These are phyloP conservation scores for Procapra przewalskii DNA, from an alignment of 2,113 vertebrate genomes.

Conservation along the genomic window DNA sequence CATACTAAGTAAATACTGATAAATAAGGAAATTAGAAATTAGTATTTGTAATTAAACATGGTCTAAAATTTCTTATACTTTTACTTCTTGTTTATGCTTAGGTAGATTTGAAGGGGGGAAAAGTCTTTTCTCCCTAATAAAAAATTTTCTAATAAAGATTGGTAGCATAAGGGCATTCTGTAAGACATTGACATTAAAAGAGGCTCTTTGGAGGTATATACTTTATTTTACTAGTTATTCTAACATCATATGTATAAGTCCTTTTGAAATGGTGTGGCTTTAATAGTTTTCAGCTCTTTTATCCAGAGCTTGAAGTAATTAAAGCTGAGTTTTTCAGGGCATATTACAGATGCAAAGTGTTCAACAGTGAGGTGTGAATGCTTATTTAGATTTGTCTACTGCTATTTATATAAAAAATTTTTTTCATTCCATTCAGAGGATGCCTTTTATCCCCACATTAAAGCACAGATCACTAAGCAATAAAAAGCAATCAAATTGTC, in stretches of 20 bases:
- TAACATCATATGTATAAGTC: not conserved
- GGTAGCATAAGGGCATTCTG: conserved; percentile 28
- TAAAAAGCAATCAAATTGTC: conserved; percentile 65
- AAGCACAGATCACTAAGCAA: conserved; percentile 76
- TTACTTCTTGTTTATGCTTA: conserved; percentile 59
- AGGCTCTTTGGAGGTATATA: not conserved
- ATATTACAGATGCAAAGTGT: not conserved
- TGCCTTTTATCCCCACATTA: conserved; percentile 64
- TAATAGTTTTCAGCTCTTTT: conserved; percentile 32
- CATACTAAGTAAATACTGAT: conserved; percentile 59
- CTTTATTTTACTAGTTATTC: not conserved
- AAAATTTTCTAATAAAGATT: conserved; percentile 41
- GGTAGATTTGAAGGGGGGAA: not conserved
- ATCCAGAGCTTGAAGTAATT: conserved; percentile 40
- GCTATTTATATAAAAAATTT: conserved; percentile 33
- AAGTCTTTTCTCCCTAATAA: conserved; percentile 16
- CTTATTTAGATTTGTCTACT: conserved; percentile 51
- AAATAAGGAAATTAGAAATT: conserved; percentile 62
- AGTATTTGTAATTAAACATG: conserved; percentile 58
- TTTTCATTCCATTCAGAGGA: conserved; percentile 60
- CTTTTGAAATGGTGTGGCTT: conserved; percentile 19
- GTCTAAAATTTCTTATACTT: conserved; percentile 62
- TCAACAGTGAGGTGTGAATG: not conserved
- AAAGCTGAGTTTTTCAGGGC: conserved; percentile 43
- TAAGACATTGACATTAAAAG: conserved; percentile 29